Evolutionary conservation across 2,113 vertebrate species (phyloP).

Genomic region (Collichthys lucidus): DNA sequence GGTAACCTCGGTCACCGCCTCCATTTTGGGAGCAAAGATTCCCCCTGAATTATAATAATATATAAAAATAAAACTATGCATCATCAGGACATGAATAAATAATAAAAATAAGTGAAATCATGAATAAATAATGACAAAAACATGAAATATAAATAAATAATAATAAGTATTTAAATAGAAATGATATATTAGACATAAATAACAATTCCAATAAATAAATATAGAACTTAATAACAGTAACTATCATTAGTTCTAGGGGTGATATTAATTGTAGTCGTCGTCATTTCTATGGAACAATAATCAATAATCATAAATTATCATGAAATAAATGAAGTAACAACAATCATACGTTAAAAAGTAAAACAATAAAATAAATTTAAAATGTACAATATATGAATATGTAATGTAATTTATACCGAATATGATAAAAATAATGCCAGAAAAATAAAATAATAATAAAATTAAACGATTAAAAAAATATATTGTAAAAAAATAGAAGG

Average conservation of each 20-base stretch:
- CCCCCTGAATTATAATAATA: no score
- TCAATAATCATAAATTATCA: background rate
- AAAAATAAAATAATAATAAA: background rate
- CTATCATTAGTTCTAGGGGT: no score
- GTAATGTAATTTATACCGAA: background rate
- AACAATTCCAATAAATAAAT: background rate
- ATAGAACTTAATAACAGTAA: background rate
- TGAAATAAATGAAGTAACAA: background rate
- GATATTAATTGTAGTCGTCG: background rate
- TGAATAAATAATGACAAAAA: background rate
- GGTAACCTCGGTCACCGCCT: background rate
- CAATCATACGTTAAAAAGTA: background rate
- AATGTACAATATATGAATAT: background rate
- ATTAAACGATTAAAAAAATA: background rate
- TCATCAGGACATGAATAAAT: background rate
- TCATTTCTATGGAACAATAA: background rate
- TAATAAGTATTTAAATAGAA: no score
- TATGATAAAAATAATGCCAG: no score
- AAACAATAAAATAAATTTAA: background rate
- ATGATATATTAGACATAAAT: background rate
- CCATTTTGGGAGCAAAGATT: conserved; percentile 12
- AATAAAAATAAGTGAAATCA: background rate
- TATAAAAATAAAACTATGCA: no score
- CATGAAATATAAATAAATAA: background rate
- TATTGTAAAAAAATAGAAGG: no score